Evolutionary conservation across 2,797 vertebrate genomes (phyloP).

Genomic region (Phrynocephalus guinanensis): DNA sequence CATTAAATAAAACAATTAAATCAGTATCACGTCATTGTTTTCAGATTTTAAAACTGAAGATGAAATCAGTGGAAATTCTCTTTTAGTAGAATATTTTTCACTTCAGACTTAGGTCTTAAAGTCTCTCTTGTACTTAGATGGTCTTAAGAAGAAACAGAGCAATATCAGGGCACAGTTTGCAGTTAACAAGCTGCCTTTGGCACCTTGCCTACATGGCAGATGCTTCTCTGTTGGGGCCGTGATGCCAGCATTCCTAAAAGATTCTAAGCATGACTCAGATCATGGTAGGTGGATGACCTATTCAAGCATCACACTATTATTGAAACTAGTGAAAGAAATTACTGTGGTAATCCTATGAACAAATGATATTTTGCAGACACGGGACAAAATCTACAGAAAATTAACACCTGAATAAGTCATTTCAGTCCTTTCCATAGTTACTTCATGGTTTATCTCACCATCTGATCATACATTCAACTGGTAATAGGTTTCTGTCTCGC

Average conservation of each 20-base stretch:
- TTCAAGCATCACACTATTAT: not conserved
- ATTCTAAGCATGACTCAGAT: slow-evolving; percentile 18
- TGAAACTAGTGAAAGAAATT: not conserved
- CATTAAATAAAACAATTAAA: no score
- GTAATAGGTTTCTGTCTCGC: not conserved
- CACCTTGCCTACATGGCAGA: slow-evolving; percentile 27
- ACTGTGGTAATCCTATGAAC: not conserved
- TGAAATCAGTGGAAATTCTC: not conserved
- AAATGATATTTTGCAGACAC: not conserved
- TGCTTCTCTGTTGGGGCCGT: slow-evolving; percentile 20
- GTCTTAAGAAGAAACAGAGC: slow-evolving; percentile 8
- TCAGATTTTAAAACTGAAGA: not conserved
- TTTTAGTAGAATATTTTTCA: not conserved
- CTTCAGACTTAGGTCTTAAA: slow-evolving; percentile 5
- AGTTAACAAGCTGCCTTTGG: slow-evolving; percentile 32
- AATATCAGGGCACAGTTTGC: slow-evolving; percentile 14
- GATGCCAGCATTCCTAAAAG: slow-evolving; percentile 26
- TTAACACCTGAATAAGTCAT: not conserved
- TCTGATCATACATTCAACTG: not conserved
- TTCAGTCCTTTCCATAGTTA: not conserved
- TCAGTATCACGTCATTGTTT: no score
- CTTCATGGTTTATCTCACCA: not conserved
- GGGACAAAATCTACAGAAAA: not conserved
- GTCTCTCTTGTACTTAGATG: not conserved
- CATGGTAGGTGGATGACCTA: slow-evolving; percentile 25